phyloP scores from a whole-genome alignment of 2,888 invertebrate species.

The Megamerina dolium region DNA sequence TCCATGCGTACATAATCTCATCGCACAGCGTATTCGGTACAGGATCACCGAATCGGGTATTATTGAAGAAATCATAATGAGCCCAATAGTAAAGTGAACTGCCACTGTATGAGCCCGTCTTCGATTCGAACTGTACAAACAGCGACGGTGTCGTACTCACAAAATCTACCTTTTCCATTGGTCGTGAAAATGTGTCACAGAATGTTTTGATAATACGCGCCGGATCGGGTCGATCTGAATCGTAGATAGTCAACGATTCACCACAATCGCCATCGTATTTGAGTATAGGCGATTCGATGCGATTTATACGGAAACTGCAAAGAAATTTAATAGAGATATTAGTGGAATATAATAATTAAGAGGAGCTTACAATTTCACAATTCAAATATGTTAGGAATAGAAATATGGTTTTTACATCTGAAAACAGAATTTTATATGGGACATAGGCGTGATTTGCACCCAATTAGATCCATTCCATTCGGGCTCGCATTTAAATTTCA shows the following conservation, averaged over 20 bases:
- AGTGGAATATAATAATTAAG: too few species aligned
- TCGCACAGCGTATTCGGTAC: slow-evolving; percentile 78
- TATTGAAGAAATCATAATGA: slow-evolving; percentile 90
- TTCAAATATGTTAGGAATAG: too few species aligned
- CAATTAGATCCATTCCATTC: too few species aligned
- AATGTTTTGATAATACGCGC: slow-evolving; percentile 88
- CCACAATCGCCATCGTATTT: slow-evolving; percentile 85
- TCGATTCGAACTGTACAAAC: slow-evolving; percentile 84
- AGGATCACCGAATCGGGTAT: slow-evolving; percentile 77
- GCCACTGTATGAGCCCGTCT: slow-evolving; percentile 88
- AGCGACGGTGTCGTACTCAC: slow-evolving; percentile 82
- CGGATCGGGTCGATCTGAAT: slow-evolving; percentile 81
- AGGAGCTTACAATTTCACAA: too few species aligned
- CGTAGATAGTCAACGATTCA: slow-evolving; percentile 84
- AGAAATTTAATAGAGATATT: too few species aligned
- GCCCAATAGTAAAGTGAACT: slow-evolving; percentile 94
- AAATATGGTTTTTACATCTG: too few species aligned
- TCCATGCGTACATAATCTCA: slow-evolving; percentile 83
- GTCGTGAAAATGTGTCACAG: slow-evolving; percentile 88
- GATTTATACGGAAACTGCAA: slow-evolving; percentile 76
- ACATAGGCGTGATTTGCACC: too few species aligned
- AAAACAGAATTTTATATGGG: too few species aligned
- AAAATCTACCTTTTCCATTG: slow-evolving; percentile 90
- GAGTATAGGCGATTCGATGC: slow-evolving; percentile 81
- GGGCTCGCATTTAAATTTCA: too few species aligned